Base-by-base conservation (phyloP, 2,113 vertebrate species). In the Haemorhous mexicanus region DNA sequence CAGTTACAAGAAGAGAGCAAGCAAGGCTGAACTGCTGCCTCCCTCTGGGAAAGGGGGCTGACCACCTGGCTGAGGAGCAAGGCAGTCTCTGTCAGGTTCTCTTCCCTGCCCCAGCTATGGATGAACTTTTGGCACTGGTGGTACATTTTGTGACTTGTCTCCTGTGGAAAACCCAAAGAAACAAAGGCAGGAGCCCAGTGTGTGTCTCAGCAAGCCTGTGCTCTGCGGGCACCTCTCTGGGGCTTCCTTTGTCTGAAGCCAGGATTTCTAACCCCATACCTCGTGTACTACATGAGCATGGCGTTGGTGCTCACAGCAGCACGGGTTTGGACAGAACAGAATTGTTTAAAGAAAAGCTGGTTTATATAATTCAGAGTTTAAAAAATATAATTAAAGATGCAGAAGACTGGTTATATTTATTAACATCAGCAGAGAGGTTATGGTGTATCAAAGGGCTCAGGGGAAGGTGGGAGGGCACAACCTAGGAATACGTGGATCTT, bases 151-250 rank as follows among this genome's bases (percentile, higher is more conserved):
- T 33, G 26, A 30, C 19, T 1, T 11, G 1, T 47, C 7, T 56
- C 15, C 53, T 14, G 13, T 27, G 52, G 56, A 39, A 81, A 93
- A 24, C 6, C 41, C 39, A 12, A 3, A 0, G 4, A 19, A 44
- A 11, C 17, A 22, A 30, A 46, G 1, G 15, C 61, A 47, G 4
- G 43, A 87, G 52, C 27, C 44, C 1, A 0, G 14, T 6, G 7
- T 6, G 24, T 0, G 0, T 8, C 6, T 1, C 19, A 16, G 46
- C 0, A 2, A 21, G 22, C 63, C 50, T 0, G 0, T 18, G 64
- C 92, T 28, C 61, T 63, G 47, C 15, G 2, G 0, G 64, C 47
- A 7, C 33, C 22, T 7, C 11, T 8, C 68, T 26, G 19, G 50
- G n/a, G 16, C 43, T 50, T 24, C 17, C 3, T 13, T 13, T 13